Base-by-base conservation (phyloP, 2,113 vertebrate genomes). In the Sinocyclocheilus anophthalmus region DNA sequence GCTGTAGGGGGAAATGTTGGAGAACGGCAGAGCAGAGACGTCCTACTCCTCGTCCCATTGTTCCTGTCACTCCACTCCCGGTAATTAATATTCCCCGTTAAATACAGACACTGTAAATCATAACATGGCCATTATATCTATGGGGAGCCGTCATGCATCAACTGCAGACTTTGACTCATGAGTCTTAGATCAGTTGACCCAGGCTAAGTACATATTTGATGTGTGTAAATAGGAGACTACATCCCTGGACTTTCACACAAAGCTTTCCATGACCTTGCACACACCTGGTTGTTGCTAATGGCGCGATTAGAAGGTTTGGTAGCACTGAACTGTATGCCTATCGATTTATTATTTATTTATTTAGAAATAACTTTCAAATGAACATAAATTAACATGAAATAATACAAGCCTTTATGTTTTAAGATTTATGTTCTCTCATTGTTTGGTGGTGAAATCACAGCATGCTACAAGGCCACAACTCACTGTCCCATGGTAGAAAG, bases 71-170 rank as follows among this genome's bases (percentile, higher is more conserved):
- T 93, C 92, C 88, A 70, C 88, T 37, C 50, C 82, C 48, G 42
- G 91, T 93, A 94, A 94, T 94, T 91, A 93, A 94, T 94, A 91
- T 94, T 89, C 91, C 87, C 90, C 84, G 92, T 93, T 94, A 93
- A 94, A 94, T 93, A 92, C 93, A 93, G 93, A 92, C 90, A 93
- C 90, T 93, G 93, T 93, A 94, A 94, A 94, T 94, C 93, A 93
- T 92, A 92, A 91, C 89, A 48, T 86, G 91, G 87, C 90, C 89
- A 61, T 87, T 42, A 88, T 86, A 81, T 92, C 83, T 86, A 89
- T 90, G 88, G 91, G 89, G 90, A 90, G 88, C 83, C 91, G 92
- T 92, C 92, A 92, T 92, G 91, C 93, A 91, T 92, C 93, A 92
- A 90, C 86, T 80, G 26, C 87, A 92, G 90, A 92, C 90, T 92